Base-by-base conservation (phyloP, 2,888 invertebrate species). In the Diloba caeruleocephala region DNA sequence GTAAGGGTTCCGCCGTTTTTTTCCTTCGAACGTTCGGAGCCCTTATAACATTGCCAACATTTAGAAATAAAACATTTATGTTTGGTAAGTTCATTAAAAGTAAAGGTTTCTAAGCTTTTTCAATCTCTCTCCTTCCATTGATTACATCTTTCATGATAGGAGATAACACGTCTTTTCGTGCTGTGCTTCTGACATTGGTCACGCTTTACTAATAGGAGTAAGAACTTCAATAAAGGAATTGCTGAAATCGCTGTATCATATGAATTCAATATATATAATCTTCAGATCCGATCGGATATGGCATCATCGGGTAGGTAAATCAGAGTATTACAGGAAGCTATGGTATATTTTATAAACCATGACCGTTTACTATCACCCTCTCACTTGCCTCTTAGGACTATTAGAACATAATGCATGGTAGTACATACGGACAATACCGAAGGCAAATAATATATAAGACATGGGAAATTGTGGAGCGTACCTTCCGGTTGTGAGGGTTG, bases 241-340 rank as follows among this genome's bases (percentile, higher is more conserved):
- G 3, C n/a, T n/a, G 13, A 44, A 29, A 29, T 13, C 13, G 3
- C 12, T 23, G 28, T 31, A 28, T 54, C 21, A 39, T 56, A n/a
- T n/a, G n/a, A n/a, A n/a, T n/a, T n/a, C n/a, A n/a, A n/a, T n/a
- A n/a, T n/a, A n/a, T n/a, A n/a, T n/a, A n/a, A n/a, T n/a, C n/a
- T n/a, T n/a, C n/a, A n/a, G n/a, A n/a, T n/a, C n/a, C n/a, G n/a
- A 25, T 31, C 32, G 25, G 13, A n/a, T 15, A 12, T n/a, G 2
- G 33, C 3, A 6, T 17, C 13, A 33, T 14, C 6, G n/a, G 17
- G 2, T 10, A 63, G 26, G 12, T 23, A 55, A 26, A 63, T 26
- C 13, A 3, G 19, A 34, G 39, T 26, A 8, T 17, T 21, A 37
- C 12, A n/a, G n/a, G 8, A 8, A 28, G 19, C 8, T 3, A 21